phyloP scores from a whole-genome alignment of 2,113 vertebrate species.

The Megaceryle torquata region DNA sequence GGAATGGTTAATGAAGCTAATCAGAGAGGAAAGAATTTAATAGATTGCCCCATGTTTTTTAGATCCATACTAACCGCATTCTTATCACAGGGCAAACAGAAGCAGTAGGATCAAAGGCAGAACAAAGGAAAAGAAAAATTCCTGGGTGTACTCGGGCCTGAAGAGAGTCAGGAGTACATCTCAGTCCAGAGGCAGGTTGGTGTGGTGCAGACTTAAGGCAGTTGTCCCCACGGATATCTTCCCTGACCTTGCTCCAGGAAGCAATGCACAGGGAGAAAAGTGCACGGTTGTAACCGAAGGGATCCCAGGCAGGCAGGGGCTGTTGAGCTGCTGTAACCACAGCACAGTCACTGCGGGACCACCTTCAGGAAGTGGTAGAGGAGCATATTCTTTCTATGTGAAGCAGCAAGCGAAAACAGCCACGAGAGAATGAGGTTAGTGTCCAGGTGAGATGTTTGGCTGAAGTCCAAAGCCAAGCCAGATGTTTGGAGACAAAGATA shows the following conservation, averaged over 20 bases:
- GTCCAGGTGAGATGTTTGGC: not conserved
- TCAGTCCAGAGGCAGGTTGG: not conserved
- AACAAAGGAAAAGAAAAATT: not conserved
- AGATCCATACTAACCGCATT: not conserved
- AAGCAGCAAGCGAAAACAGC: not conserved
- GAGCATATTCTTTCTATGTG: not conserved
- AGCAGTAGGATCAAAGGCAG: not conserved
- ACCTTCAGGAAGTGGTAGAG: not conserved
- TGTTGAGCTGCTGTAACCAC: not conserved
- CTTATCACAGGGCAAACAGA: not conserved
- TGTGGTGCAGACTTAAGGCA: not conserved
- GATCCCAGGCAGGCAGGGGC: not conserved
- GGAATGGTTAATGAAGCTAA: not conserved
- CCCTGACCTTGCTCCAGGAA: not conserved
- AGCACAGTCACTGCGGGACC: not conserved
- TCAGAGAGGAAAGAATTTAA: not conserved
- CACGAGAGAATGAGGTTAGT: not conserved
- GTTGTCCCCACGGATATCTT: not conserved
- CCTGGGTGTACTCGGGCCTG: not conserved
- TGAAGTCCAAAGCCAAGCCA: not conserved
- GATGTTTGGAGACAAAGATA: not conserved
- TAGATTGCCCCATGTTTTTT: not conserved
- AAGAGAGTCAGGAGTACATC: not conserved
- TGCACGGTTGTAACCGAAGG: rapidly evolving
- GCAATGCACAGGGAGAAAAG: not conserved